Base-by-base conservation (phyloP, 1,140 invertebrate species). In the Drosophila leontia region DNA sequence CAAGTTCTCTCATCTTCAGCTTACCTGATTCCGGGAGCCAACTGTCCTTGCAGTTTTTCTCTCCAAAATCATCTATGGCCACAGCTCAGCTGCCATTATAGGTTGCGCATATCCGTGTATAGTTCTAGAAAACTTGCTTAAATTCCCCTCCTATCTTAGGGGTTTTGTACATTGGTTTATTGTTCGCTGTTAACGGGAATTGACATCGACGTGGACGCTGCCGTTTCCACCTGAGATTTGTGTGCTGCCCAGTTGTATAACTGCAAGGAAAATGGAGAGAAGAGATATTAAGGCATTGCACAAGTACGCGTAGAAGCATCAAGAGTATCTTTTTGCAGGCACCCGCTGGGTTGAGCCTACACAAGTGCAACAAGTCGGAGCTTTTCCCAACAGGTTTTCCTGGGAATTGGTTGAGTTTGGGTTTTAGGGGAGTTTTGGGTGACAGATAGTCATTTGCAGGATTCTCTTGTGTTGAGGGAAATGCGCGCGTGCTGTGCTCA, bases 401-500 rank as follows among this genome's bases (percentile, higher is more conserved):
- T 12, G 9, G 17, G 2, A 55, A 37, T 23, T 47, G 7, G 19
- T 34, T 12, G 62, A 17, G 60, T 8, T 45, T 15, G 29, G 26
- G 35, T n/a, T 35, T 12, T 2, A 7, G 6, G 12, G 65, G 48
- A 13, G n/a, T 72, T 72, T 53, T 50, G 75, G 41, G 32, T 68
- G 55, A 57, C 41, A 51, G 55, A 39, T 69, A 78, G 64, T 78
- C 75, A 77, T 29, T 67, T 70, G 57, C 61, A 83, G 84, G 80
- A 86, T 68, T 88, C 67, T 11, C 29, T 32, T 41, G 41, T 35
- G 74, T 55, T 35, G 48, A 64, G 75, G 68, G 63, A 62, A 78
- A 79, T 75, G 68, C 56, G 80, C 80, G 84, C 84, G 80, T 87
- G 80, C 77, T 75, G 65, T 53, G 63, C 77, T 75, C 74, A 69